phyloP scores from a whole-genome alignment of 2,797 vertebrate genomes.

The Characodon lateralis region DNA sequence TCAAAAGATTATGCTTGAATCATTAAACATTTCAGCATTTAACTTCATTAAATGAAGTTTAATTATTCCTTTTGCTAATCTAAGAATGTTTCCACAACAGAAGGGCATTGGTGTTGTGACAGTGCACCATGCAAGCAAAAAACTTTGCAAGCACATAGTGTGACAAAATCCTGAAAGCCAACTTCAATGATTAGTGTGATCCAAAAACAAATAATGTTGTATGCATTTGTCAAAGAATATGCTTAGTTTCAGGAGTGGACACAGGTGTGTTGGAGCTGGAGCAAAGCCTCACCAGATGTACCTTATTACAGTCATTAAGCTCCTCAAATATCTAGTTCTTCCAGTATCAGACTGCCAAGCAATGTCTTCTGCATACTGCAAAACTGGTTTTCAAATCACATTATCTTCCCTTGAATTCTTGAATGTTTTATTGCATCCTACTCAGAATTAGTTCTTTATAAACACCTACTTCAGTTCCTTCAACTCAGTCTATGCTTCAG shows the following conservation, averaged over 20 bases:
- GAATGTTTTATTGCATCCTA: too few species aligned
- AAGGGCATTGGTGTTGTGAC: not conserved
- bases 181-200: not conserved
- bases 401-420: not conserved
- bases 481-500: not conserved
- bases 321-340: not conserved
- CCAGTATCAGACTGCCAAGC: not conserved
- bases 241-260: constrained; percentile 3
- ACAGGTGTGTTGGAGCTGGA: constrained; percentile 6
- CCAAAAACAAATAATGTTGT: not conserved
- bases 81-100: not conserved
- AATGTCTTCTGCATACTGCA: not conserved
- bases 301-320: constrained; percentile 1
- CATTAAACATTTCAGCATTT: too few species aligned
- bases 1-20: not conserved
- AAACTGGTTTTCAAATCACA: not conserved
- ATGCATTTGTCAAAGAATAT: not conserved
- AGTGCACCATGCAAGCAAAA: not conserved
- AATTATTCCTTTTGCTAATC: not conserved
- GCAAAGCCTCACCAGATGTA: constrained; percentile 8
- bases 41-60: not conserved
- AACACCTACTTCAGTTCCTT: not conserved
- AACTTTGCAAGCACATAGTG: not conserved
- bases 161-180: constrained; percentile 1
- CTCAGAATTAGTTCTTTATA: not conserved